Base-by-base conservation (phyloP, 2,113 vertebrate species). In the Hipposideros armiger region DNA sequence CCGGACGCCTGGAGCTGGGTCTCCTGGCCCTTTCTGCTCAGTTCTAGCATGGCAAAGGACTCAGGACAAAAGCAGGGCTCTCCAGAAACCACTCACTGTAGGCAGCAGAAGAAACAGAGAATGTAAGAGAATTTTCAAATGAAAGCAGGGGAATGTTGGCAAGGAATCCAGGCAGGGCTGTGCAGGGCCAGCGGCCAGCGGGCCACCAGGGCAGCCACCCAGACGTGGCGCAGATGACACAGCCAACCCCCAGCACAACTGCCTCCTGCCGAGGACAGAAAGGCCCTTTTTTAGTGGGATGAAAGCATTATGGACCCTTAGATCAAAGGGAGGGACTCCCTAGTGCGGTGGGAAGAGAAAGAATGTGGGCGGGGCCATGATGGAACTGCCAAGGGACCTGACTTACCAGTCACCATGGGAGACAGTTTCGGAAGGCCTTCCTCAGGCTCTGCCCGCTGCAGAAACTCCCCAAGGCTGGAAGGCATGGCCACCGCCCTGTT, bases 401-500 rank as follows among this genome's bases (percentile, higher is more conserved):
- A 20, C 15, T 17, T 32, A 0, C 7, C 58, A 0, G 0, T 5
- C 28, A 26, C 36, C 30, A 4, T 9, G 13, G 24, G 10, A 54
- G 60, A 4, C 2, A 10, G 32, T 16, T 14, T 24, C 7, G 0
- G 17, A 42, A 72, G 40, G 17, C 26, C 42, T 14, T 7, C 70
- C 17, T 22, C 3, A 0, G 10, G 74, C 58, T 30, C 54, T 5
- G 11, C 67, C 32, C 6, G 11, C 32, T 17, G 50, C 40, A 28
- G 54, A n/a, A 45, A 52, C 5, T 16, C n/a, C 32, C 40, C 4
- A 2, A n/a, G 22, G 11, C 22, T 10, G 56, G 40, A 28, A n/a
- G 78, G 8, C 40, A 1, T 1, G 0, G 32, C 28, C 52, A 26
- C 6, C 0, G 20, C 58, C 0, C 0, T 14, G 22, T 17, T 19